Base-by-base conservation (phyloP, 2,888 invertebrate species). In the Thumatha senex region DNA sequence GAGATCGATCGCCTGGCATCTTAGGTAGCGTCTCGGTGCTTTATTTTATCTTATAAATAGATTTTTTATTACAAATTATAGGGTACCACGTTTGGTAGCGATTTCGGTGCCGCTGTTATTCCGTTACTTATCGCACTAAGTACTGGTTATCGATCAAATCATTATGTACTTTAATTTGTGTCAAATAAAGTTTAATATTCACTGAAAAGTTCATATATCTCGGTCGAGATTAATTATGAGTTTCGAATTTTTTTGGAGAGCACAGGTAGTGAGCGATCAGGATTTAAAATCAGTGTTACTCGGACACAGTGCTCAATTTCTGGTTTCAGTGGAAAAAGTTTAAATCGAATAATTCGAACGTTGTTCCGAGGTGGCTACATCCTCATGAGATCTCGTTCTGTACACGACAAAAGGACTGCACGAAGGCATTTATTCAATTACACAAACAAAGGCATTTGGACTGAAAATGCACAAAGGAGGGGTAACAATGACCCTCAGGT, bases 1-100 rank as follows among this genome's bases (percentile, higher is more conserved):
- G 78, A 81, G 86, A 87, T 86, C 90, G 86, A 89, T 89, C 87
- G 79, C 63, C 78, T 68, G 74, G 84, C 81, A 84, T 86, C 88
- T 89, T 89, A 89, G 90, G 90, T 88, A 91, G 90, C 90, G 75
- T 82, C 81, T 78, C 80, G 78, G 80, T 85, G 84, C 84, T 83
- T 89, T 84, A 87, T 90, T 89, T 90, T 89, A 84, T 86, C 88
- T 89, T 86, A 89, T 91, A 91, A 90, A 91, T 90, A 90, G 89
- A 89, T 89, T 91, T 90, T 91, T 89, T 89, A 89, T 86, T 82
- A 88, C 83, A 91, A 91, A 91, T 91, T 90, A 91, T 84, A 89
- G 91, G 91, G 87, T 90, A 87, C 88, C 82, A 76, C 82, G 84
- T 87, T 89, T 89, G 88, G 89, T 89, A 89, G 89, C 89, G 88